These are phyloP conservation scores for Hemithea aestivaria DNA, from an alignment of 2,888 invertebrate species.

Conservation along the genomic window DNA sequence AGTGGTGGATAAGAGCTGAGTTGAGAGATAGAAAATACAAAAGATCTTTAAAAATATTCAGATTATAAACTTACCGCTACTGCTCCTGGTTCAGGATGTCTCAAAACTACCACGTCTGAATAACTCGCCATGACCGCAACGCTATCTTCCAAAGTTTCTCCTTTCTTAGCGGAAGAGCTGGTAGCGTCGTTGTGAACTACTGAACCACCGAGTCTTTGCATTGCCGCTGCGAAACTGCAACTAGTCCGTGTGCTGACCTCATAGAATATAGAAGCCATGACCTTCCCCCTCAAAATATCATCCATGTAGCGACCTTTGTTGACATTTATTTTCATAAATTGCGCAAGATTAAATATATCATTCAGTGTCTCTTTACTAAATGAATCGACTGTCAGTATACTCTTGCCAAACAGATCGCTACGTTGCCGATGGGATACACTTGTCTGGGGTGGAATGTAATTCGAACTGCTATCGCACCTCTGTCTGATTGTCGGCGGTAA, in stretches of 20 bases:
- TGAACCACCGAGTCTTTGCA: slow-evolving; percentile 96
- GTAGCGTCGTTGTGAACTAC: slow-evolving; percentile 94
- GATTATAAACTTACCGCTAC: slow-evolving; percentile 83
- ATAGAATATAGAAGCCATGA: slow-evolving; percentile 98
- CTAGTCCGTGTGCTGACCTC: slow-evolving; percentile 98
- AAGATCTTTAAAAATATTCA: too few species aligned
- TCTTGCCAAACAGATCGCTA: slow-evolving; percentile 82
- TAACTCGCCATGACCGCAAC: slow-evolving; percentile 94
- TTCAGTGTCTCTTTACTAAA: slow-evolving; percentile 94
- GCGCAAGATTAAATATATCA: slow-evolving; percentile 96
- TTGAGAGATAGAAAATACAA: too few species aligned
- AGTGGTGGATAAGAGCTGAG: too few species aligned
- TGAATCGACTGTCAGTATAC: slow-evolving; percentile 90
- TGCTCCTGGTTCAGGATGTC: slow-evolving; percentile 96
- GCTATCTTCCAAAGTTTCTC: slow-evolving; percentile 95
- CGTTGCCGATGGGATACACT: slow-evolving; percentile 66
- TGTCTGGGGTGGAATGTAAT: slow-evolving; percentile 60
- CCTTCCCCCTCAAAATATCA: slow-evolving; percentile 92
- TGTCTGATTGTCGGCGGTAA: slow-evolving; percentile 66
- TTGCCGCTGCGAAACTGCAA: slow-evolving; percentile 97
- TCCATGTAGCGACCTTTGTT: slow-evolving; percentile 90
- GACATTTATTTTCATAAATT: slow-evolving; percentile 89
- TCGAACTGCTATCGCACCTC: slow-evolving; percentile 79
- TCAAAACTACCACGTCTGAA: slow-evolving; percentile 94
- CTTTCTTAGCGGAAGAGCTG: slow-evolving; percentile 96